These are phyloP conservation scores for Acrocephalus scirpaceus DNA, from an alignment of 2,797 vertebrate species.

Conservation along the genomic window DNA sequence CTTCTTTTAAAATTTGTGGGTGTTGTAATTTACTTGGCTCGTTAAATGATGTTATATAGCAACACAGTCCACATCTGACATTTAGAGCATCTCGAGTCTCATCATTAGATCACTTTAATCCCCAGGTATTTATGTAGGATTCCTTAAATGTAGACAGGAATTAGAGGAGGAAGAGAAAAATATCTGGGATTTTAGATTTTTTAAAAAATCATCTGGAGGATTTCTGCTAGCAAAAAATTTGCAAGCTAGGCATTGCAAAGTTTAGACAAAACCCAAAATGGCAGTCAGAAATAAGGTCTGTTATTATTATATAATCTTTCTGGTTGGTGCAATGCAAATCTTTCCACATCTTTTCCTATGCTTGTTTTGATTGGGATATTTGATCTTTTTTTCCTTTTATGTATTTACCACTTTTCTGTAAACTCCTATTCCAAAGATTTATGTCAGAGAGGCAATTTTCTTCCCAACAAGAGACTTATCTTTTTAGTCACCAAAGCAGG, in stretches of 20 bases:
- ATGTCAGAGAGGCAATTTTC: slow-evolving; percentile 55
- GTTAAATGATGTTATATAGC: fast-evolving
- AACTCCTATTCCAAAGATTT: slow-evolving; percentile 28
- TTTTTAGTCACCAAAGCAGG: slow-evolving; percentile 39
- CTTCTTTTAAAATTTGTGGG: background rate
- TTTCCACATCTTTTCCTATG: background rate
- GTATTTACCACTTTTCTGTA: background rate
- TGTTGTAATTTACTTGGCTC: background rate
- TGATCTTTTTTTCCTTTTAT: background rate
- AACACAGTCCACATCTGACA: background rate
- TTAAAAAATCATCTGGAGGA: fast-evolving
- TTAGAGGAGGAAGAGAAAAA: background rate
- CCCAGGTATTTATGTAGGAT: background rate
- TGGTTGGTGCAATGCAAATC: background rate
- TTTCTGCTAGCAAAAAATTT: background rate
- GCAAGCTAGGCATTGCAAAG: background rate
- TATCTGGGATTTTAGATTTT: background rate
- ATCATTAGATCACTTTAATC: background rate
- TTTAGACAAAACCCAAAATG: background rate
- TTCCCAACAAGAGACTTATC: slow-evolving; percentile 46
- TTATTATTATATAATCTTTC: background rate
- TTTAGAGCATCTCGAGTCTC: background rate
- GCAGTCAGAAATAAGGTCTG: background rate
- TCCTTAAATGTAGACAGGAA: background rate
- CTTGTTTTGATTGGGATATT: background rate